These are phyloP conservation scores for Coregonus suidteri DNA, from an alignment of 2,797 vertebrate genomes.

Conservation along the genomic window DNA sequence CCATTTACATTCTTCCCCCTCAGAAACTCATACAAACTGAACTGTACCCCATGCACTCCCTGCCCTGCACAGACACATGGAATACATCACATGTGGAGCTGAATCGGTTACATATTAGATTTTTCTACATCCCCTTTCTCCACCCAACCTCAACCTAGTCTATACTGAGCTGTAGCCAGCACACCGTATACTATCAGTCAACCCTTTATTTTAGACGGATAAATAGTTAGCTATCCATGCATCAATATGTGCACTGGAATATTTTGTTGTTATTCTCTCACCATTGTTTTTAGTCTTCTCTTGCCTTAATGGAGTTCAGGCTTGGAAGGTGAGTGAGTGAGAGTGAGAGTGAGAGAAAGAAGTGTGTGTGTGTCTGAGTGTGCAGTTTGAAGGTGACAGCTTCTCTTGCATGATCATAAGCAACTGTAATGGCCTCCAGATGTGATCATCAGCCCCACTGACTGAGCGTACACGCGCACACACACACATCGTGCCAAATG, in stretches of 20 bases:
- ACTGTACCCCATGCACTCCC: neutral
- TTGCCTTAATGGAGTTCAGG: constrained; percentile 25
- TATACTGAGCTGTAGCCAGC: neutral
- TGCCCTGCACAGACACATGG: constrained; percentile 17
- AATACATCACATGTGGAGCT: constrained; percentile 23
- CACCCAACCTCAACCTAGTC: neutral
- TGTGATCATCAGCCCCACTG: constrained; percentile 55
- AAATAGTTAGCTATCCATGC: neutral
- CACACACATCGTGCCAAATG: constrained; percentile 41
- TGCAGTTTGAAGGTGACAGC: constrained; percentile 51
- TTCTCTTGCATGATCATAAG: constrained; percentile 50
- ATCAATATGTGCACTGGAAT: neutral
- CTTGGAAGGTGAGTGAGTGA: constrained; percentile 2
- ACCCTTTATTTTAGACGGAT: neutral
- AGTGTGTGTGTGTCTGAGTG: neutral
- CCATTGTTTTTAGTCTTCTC: neutral
- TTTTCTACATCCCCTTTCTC: neutral
- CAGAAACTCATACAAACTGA: too few relatives aligned
- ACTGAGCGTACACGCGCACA: constrained; percentile 30
- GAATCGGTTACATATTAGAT: constrained; percentile 31
- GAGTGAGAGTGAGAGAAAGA: rapidly evolving
- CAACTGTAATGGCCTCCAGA: constrained; percentile 57
- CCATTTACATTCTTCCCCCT: neutral
- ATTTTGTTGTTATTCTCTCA: too few relatives aligned
- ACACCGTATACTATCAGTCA: neutral